Conservation (phyloP, 2,113 vertebrate species). For the Zosterops pallidus region DNA sequence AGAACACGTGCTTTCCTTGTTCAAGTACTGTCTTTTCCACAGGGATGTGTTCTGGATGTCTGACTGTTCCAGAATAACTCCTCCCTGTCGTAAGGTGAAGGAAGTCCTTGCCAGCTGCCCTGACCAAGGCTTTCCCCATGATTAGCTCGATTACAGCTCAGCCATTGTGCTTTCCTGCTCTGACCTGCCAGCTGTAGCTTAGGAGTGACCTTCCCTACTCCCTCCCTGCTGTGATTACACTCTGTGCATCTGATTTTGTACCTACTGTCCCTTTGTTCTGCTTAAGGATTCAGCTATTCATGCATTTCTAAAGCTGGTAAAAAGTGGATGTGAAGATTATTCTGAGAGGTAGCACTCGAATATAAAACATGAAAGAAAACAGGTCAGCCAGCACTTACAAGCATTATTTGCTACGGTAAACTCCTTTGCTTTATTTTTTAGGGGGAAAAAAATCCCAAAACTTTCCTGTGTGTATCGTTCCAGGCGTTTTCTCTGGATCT, state of each 20-base stretch:
- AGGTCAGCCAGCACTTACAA: background rate
- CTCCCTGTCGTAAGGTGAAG: background rate
- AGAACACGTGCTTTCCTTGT: background rate
- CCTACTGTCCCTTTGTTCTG: background rate
- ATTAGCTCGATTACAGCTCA: background rate
- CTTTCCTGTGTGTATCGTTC: background rate
- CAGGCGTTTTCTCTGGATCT: background rate
- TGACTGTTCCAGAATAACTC: background rate
- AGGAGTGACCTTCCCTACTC: background rate
- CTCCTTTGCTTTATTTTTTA: background rate
- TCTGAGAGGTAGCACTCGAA: background rate
- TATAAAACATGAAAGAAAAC: background rate
- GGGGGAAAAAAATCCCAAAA: fast-evolving
- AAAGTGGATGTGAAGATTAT: background rate
- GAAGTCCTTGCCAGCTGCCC: background rate
- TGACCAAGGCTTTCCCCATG: background rate
- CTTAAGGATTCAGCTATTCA: background rate
- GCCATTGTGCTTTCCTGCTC: background rate
- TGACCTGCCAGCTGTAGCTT: background rate
- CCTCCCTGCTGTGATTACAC: background rate
- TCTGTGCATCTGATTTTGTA: background rate
- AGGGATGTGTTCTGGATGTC: background rate
- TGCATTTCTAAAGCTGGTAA: background rate
- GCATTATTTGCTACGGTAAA: background rate
- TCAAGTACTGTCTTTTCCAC: background rate